Conservation (phyloP, 2,113 vertebrate genomes). For the Upupa epops region DNA sequence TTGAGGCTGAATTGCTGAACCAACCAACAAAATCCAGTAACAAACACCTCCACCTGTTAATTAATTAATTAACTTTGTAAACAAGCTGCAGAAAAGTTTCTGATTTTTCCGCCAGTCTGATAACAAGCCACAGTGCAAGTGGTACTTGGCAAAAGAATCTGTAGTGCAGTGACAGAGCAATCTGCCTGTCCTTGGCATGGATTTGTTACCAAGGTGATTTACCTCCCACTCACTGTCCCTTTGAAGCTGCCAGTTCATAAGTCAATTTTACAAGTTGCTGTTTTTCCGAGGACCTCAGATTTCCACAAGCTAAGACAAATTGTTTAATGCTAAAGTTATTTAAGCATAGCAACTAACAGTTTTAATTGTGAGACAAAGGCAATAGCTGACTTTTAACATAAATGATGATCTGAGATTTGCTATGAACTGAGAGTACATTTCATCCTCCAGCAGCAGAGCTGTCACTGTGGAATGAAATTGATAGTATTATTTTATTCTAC, state of each 20-base stretch:
- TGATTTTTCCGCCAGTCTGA: background rate
- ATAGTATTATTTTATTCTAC: conserved; percentile 71
- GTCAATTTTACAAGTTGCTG: background rate
- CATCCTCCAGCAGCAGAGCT: conserved; percentile 56
- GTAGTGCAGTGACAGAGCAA: background rate
- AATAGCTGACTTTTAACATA: background rate
- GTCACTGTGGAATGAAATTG: conserved; percentile 71
- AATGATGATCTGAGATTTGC: background rate
- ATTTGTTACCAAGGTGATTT: conserved; percentile 55
- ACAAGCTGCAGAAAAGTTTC: background rate
- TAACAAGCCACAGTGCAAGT: background rate
- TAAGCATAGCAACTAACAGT: background rate
- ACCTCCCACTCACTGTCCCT: background rate
- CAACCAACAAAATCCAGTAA: background rate
- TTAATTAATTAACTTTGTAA: background rate
- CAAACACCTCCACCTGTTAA: background rate
- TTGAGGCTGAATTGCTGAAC: background rate
- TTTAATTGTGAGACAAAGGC: background rate
- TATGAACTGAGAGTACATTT: conserved; percentile 42
- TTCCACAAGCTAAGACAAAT: background rate
- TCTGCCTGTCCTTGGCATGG: background rate
- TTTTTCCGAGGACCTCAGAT: background rate
- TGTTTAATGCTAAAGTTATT: background rate
- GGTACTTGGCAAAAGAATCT: background rate
- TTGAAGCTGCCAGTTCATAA: background rate